phyloP scores from a whole-genome alignment of 2,113 vertebrate genomes.

The Indri indri region DNA sequence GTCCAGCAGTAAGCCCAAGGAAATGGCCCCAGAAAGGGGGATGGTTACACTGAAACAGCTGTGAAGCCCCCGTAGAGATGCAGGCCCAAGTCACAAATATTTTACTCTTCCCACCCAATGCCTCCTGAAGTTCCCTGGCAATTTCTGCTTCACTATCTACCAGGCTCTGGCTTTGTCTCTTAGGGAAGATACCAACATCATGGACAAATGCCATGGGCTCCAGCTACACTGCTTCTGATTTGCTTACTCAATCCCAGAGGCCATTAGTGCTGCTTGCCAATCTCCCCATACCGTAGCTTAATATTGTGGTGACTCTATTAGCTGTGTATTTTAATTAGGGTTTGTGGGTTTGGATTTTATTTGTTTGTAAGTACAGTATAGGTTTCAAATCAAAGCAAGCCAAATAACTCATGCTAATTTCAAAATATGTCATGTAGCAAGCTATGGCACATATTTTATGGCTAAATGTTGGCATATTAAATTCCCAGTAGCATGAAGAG shows the following conservation, averaged over 20 bases:
- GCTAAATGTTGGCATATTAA: slow-evolving; percentile 20
- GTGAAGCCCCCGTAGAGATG: neutral
- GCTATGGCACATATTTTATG: neutral
- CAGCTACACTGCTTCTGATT: neutral
- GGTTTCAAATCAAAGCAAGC: slow-evolving; percentile 50
- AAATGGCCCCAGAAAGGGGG: neutral
- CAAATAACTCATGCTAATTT: neutral
- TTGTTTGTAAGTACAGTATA: slow-evolving; percentile 27
- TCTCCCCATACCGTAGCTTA: neutral
- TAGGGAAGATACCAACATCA: neutral
- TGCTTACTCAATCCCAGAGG: slow-evolving; percentile 12
- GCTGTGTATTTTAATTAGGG: slow-evolving; percentile 33
- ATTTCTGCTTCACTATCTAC: neutral
- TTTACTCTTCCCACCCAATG: neutral
- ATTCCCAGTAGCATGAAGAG: slow-evolving; percentile 9
- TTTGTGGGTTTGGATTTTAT: slow-evolving; percentile 5
- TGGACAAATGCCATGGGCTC: neutral
- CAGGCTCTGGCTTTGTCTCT: neutral
- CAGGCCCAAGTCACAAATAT: neutral
- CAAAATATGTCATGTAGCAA: neutral
- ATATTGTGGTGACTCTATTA: neutral
- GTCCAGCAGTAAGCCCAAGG: neutral
- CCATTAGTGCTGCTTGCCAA: neutral
- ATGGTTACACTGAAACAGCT: neutral
- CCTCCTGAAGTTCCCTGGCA: neutral